phyloP scores from a whole-genome alignment of 2,797 vertebrate genomes.

The Dermochelys coriacea region DNA sequence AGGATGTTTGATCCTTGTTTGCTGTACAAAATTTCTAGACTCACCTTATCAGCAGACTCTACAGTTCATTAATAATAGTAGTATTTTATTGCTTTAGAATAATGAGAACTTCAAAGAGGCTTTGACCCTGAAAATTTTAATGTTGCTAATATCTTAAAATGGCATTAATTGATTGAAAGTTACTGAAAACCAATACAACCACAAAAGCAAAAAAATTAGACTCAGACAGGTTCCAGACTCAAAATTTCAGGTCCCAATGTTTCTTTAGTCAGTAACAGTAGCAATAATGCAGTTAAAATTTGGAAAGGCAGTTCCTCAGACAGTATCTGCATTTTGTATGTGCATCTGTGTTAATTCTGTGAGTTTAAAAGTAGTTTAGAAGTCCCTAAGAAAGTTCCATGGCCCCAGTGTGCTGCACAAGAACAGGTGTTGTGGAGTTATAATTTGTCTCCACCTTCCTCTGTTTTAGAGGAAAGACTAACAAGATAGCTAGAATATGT shows the following conservation, averaged over 20 bases:
- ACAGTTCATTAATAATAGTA: background rate
- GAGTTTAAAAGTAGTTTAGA: background rate
- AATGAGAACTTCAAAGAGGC: background rate
- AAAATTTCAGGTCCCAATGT: background rate
- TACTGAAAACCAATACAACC: background rate
- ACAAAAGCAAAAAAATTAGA: background rate
- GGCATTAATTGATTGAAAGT: background rate
- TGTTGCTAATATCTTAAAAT: background rate
- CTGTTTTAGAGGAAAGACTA: background rate
- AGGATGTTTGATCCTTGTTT: background rate
- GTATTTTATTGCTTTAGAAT: background rate
- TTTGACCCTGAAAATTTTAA: background rate
- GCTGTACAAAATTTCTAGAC: background rate
- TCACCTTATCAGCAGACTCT: background rate
- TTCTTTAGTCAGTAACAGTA: background rate
- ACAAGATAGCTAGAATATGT: background rate
- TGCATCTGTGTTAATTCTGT: background rate
- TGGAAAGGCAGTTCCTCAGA: background rate
- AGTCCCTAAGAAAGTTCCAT: background rate
- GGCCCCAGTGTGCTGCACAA: background rate
- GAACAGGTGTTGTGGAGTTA: background rate
- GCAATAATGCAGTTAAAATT: background rate
- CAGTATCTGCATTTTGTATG: background rate
- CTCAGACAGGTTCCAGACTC: background rate
- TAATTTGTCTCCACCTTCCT: background rate